Conservation (phyloP, 2,888 invertebrate species). For the Microdon myrmicae region DNA sequence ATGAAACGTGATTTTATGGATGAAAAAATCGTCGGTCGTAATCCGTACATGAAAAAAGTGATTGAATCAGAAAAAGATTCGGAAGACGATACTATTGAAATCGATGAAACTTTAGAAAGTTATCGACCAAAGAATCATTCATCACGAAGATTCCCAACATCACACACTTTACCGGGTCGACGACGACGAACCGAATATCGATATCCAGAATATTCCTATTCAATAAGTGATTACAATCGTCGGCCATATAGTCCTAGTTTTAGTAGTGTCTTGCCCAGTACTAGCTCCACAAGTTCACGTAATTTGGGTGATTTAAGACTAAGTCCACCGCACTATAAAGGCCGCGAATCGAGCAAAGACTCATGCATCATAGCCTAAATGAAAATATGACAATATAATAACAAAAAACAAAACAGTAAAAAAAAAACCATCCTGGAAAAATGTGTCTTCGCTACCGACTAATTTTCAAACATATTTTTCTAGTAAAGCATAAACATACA, state of each 20-base stretch:
- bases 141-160: constrained; percentile 60
- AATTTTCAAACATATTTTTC: too few relatives aligned
- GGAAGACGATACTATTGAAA: constrained; percentile 45
- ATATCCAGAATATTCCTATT: constrained; percentile 20
- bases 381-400: background rate
- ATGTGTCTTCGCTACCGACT: constrained; percentile 1
- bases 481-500: too few relatives aligned
- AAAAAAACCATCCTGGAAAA: constrained; percentile 3
- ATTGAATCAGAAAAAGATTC: constrained; percentile 56
- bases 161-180: constrained; percentile 53
- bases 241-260: constrained; percentile 32
- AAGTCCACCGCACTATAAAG: constrained; percentile 58
- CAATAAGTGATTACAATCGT: constrained; percentile 24
- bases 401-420: constrained; percentile 1
- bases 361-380: constrained; percentile 64
- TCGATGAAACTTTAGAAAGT: constrained; percentile 56
- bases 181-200: constrained; percentile 36
- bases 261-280: constrained; percentile 15
- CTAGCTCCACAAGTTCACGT: constrained; percentile 30
- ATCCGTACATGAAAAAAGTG: constrained; percentile 65
- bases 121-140: constrained; percentile 59
- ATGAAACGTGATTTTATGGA: constrained; percentile 66
- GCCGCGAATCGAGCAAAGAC: constrained; percentile 61
- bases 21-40: constrained; percentile 64
- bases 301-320: constrained; percentile 61